Evolutionary conservation across 2,113 vertebrate species (phyloP), one percentile per base, ranked within the genome.

Genomic region (Antennarius striatus): DNA sequence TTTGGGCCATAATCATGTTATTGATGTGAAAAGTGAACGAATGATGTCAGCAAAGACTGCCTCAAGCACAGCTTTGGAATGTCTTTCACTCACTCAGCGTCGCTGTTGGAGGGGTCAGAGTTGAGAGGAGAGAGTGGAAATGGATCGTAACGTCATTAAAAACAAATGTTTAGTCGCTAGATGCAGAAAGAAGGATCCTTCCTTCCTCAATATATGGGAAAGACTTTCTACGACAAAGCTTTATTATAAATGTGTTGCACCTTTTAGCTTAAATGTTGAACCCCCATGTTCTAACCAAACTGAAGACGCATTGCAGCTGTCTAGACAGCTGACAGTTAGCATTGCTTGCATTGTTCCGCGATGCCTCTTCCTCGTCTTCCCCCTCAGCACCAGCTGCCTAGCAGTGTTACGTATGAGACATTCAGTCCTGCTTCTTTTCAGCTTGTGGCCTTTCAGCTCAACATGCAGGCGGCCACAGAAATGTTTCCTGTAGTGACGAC

Each of bases 1-100:
- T 49, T 11, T 30, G 7, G 49, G 71, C 58, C 40, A 53, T 28
- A 53, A 56, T 65, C 49, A n/a, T 47, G 54, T 72, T 81, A 68
- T 63, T 81, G 79, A 78, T 75, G 66, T 71, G 66, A 71, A 48
- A 71, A 82, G 73, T 77, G 67, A 80, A 51, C 75, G 68, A 79
- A 63, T 85, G 74, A 89, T 77, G 70, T 83, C 73, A 79, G 80
- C 28, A 55, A 64, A 77, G 63, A 70, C 15, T 40, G 51, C 50
- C 68, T 71, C 9, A 12, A 54, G 50, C 45, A 43, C 54, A 57
- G 42, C 1, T 1, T 4, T 71, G 58, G 68, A 80, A 82, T 83
- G 73, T 40, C 9, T 66, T 30, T 14, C 14, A 10, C 63, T 62
- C 62, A 58, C 40, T 63, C 11, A 12, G n/a, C 13, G 47, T 60